These are phyloP conservation scores for Cephalopachus bancanus DNA, from an alignment of 2,797 vertebrate species.

Conservation along the genomic window DNA sequence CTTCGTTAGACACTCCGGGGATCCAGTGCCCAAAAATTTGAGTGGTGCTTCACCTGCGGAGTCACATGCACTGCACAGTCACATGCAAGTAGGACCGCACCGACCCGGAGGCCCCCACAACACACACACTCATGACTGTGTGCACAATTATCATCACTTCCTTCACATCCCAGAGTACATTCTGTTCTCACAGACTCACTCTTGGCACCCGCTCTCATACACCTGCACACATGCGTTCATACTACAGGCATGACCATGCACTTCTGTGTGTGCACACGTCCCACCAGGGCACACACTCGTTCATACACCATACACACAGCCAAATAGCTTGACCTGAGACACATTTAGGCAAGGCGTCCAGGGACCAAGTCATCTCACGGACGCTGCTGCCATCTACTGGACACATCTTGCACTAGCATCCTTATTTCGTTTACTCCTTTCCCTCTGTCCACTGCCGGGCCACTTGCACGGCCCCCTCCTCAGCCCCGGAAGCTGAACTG, in stretches of 20 bases:
- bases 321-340: background rate
- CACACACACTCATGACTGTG: background rate
- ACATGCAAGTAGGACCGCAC: background rate
- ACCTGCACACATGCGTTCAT: background rate
- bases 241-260: background rate
- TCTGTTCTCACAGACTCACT: background rate
- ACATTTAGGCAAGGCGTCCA: background rate
- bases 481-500: background rate
- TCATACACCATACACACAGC: background rate
- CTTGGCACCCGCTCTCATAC: background rate
- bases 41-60: background rate
- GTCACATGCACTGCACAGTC: background rate
- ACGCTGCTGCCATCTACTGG: slow-evolving; percentile 67
- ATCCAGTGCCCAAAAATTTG: background rate
- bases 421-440: background rate
- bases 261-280: background rate
- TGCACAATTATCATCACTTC: background rate
- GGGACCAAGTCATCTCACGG: background rate
- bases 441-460: too few relatives aligned
- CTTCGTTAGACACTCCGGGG: background rate
- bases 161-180: background rate
- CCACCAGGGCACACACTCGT: background rate
- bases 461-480: background rate
- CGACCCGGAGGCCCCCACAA: background rate
- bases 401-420: background rate